Evolutionary conservation across 1,140 invertebrate species (phyloP), one percentile per base, ranked within the genome.

Genomic region (Camponotus vicinus): DNA sequence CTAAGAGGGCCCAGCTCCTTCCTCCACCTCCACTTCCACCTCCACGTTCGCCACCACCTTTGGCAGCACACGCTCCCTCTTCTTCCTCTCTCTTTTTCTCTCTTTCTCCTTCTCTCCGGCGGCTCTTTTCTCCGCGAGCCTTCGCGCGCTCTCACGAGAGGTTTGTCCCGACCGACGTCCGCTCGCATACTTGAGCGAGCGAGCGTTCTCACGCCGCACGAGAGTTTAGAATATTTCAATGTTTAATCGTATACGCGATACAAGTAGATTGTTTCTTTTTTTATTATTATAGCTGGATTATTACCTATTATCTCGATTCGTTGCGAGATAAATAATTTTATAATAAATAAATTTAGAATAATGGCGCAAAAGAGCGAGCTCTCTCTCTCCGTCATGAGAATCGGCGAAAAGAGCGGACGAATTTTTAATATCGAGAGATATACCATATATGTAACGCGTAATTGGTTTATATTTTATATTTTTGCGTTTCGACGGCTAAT

Each of bases 361-460:
- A 83, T 59, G 34, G 52, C 66, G 34, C 18, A 45, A 63, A 8
- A 45, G 42, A 61, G 21, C 40, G 27, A 63, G n/a, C 34, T 61
- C 27, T 27, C 27, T 27, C 27, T 27, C 27, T 27, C 40, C 13
- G 42, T 37, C 55, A 49, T 69, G n/a, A 27, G 40, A 82, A 4
- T 21, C 18, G 6, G 49, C 21, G 87, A 91, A 90, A 91, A 90
- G 57, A 45, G 32, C 67, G 76, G 32, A 34, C 61, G 82, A 90
- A 85, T 90, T 91, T 88, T 69, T 90, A 80, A 86, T 87, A 71
- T 75, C 71, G 90, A 73, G 90, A 73, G 67, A 82, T 89, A 88
- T 88, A 77, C 93, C 93, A 94, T 94, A 95, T 95, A 94, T 94
- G 94, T 93, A 93, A 77, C 85, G 32, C 79, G 91, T 95, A 95